Conservation (phyloP, 1,140 invertebrate species). For the Cardiocondyla obscurior region DNA sequence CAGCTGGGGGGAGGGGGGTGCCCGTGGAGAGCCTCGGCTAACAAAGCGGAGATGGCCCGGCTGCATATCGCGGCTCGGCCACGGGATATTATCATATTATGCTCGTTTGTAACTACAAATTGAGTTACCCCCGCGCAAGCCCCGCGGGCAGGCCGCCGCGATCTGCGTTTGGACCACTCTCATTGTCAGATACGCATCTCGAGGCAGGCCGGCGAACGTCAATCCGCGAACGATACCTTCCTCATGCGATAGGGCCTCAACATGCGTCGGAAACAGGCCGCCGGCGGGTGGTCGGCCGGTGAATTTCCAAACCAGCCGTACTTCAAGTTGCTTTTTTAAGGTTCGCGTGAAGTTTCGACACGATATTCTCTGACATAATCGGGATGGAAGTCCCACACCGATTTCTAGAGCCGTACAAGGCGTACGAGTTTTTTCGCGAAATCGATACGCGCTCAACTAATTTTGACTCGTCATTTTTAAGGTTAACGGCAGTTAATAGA, state of each 20-base stretch:
- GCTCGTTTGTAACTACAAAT: slow-evolving; percentile 84
- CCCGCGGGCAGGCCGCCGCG: slow-evolving; percentile 52
- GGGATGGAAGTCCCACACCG: background rate
- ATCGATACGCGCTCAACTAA: background rate
- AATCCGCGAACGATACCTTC: slow-evolving; percentile 67
- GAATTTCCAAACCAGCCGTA: slow-evolving; percentile 8
- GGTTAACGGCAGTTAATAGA: background rate
- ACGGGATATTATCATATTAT: slow-evolving; percentile 82
- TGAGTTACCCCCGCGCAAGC: slow-evolving; percentile 81
- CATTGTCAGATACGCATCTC: slow-evolving; percentile 67
- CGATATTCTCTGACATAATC: slow-evolving; percentile 24
- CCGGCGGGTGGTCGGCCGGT: slow-evolving; percentile 63
- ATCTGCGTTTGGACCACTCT: slow-evolving; percentile 28
- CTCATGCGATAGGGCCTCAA: slow-evolving; percentile 60
- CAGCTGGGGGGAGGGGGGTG: slow-evolving; percentile 74
- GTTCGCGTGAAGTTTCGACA: slow-evolving; percentile 16
- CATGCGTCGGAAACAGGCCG: slow-evolving; percentile 49
- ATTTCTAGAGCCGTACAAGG: background rate
- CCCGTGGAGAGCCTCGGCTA: slow-evolving; percentile 51
- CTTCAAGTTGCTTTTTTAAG: background rate
- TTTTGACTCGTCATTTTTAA: background rate
- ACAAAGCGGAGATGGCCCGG: slow-evolving; percentile 68
- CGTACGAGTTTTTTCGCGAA: background rate
- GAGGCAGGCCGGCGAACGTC: slow-evolving; percentile 52
- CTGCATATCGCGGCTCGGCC: slow-evolving; percentile 43